These are phyloP conservation scores for Pteropus rufus DNA, from an alignment of 2,797 vertebrate genomes.

Conservation along the genomic window DNA sequence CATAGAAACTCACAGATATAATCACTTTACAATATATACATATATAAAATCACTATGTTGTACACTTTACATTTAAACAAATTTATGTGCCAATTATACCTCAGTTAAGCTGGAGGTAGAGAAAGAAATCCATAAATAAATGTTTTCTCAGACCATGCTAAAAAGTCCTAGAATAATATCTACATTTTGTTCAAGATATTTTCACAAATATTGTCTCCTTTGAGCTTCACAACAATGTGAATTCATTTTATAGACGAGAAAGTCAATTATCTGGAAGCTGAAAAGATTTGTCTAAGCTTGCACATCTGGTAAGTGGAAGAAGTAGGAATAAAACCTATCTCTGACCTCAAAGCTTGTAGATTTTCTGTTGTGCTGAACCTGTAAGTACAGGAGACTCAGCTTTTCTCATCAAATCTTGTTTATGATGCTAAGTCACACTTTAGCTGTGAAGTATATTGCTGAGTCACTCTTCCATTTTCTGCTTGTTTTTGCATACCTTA, in stretches of 20 bases:
- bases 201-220: slow-evolving; percentile 5
- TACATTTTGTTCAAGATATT: background rate
- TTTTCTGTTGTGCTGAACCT: background rate
- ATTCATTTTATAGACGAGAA: slow-evolving; percentile 30
- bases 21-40: background rate
- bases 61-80: background rate
- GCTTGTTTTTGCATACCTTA: background rate
- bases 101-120: background rate
- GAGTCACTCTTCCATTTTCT: slow-evolving; percentile 47
- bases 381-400: background rate
- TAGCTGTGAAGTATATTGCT: slow-evolving; percentile 44
- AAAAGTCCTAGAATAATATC: background rate
- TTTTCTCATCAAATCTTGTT: slow-evolving; percentile 59
- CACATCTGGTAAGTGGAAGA: background rate
- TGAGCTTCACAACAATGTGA: background rate
- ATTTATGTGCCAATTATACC: background rate
- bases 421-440: slow-evolving; percentile 7
- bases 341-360: background rate
- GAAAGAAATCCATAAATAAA: background rate
- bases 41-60: background rate
- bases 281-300: background rate
- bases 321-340: background rate
- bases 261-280: background rate
- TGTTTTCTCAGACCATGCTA: background rate
- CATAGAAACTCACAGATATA: background rate